Evolutionary conservation across 2,797 vertebrate genomes (phyloP).

Genomic region (Pseudochaenichthys georgianus): DNA sequence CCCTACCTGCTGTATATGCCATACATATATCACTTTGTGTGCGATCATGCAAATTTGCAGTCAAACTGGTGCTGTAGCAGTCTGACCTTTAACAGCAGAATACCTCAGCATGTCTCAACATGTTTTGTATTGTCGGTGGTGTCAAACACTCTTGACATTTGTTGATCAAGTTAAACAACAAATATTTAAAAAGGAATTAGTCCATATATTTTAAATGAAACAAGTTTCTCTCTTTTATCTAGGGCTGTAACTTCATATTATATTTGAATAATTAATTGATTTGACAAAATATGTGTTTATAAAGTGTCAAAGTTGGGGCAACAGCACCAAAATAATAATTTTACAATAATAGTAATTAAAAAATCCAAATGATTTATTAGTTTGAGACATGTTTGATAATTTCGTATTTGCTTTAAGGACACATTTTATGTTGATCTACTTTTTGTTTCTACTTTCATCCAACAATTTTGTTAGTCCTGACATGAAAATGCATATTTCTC

Average conservation of each 20-base stretch:
- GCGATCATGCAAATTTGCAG: conserved; percentile 1
- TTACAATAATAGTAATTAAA: neutral
- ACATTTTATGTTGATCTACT: no score
- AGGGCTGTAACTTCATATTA: no score
- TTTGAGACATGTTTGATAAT: neutral
- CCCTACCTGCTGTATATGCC: neutral
- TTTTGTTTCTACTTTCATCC: no score
- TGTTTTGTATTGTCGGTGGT: neutral
- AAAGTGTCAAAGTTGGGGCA: neutral
- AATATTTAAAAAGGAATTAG: neutral
- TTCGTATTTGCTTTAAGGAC: neutral
- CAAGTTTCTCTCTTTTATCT: neutral
- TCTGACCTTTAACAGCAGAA: neutral
- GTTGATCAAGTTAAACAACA: neutral
- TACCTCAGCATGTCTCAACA: neutral
- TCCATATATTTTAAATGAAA: neutral
- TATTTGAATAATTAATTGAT: neutral
- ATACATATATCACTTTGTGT: neutral
- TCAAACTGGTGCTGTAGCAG: neutral
- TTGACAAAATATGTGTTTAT: neutral
- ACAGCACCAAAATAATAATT: neutral
- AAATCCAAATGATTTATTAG: neutral
- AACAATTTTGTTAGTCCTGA: no score
- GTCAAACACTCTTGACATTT: neutral
- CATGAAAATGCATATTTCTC: no score